Conservation (phyloP, 2,888 invertebrate species). For the Eugnorisma glareosa region DNA sequence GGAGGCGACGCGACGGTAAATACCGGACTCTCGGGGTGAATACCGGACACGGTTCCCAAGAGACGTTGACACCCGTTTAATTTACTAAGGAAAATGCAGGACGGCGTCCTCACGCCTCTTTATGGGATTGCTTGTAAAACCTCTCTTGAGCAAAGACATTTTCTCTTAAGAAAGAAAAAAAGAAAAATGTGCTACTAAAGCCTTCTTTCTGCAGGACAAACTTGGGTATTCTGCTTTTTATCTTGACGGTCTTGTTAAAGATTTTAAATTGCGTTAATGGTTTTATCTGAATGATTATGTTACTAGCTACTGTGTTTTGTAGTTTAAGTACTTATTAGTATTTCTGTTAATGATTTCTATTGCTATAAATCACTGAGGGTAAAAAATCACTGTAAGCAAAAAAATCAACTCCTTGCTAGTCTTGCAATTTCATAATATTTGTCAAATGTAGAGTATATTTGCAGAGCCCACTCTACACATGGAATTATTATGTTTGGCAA, state of each 20-base stretch:
- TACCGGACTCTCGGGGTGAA: conserved; percentile 30
- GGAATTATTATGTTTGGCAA: conserved; percentile 44
- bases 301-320: neutral
- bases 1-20: conserved; percentile 17
- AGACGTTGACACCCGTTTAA: conserved; percentile 59
- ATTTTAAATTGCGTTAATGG: conserved; percentile 4
- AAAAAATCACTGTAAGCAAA: neutral
- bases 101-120: conserved; percentile 42
- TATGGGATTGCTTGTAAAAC: conserved; percentile 54
- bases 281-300: neutral
- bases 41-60: conserved; percentile 43
- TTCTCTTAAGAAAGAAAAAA: conserved; percentile 34
- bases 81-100: conserved; percentile 58
- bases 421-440: conserved; percentile 17
- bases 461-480: conserved; percentile 16
- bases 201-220: conserved; percentile 14
- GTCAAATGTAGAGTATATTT: conserved; percentile 38
- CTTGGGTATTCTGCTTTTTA: neutral
- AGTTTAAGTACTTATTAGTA: neutral
- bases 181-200: conserved; percentile 10
- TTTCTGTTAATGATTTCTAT: neutral
- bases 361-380: neutral
- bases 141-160: conserved; percentile 37
- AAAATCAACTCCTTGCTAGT: conserved; percentile 5
- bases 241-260: neutral